Conservation (phyloP, 2,888 invertebrate species). For the Dasysyrphus tricinctus region DNA sequence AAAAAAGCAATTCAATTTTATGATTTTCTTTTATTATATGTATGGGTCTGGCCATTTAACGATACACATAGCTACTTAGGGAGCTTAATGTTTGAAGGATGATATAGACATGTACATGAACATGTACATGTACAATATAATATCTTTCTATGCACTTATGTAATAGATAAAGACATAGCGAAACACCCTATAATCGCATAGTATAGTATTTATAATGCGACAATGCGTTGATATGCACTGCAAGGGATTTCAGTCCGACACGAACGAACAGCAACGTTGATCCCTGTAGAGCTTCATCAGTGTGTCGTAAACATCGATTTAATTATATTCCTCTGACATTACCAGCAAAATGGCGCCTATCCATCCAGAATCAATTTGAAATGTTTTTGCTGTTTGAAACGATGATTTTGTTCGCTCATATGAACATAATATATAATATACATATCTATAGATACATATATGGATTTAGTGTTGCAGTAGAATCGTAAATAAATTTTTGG, state of each 20-base stretch:
- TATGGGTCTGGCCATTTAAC: neutral
- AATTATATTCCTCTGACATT: neutral
- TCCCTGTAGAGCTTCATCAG: neutral
- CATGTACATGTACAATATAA: neutral
- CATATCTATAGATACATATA: neutral
- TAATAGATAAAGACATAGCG: neutral
- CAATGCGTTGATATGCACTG: neutral
- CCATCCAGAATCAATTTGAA: slow-evolving; percentile 3
- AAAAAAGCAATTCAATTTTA: neutral
- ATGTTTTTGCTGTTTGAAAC: neutral
- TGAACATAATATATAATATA: neutral
- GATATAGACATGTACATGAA: neutral
- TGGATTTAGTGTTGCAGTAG: neutral
- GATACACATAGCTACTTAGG: neutral
- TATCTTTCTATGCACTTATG: neutral
- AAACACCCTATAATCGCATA: slow-evolving; percentile 3
- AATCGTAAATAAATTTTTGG: neutral
- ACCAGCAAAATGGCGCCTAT: neutral
- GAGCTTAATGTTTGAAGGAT: neutral
- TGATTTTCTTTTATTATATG: neutral
- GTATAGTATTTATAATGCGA: neutral
- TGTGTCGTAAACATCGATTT: slow-evolving; percentile 9
- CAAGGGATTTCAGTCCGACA: neutral
- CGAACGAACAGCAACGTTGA: neutral
- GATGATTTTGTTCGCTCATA: neutral